Base-by-base conservation (phyloP, 2,888 invertebrate species). In the Polyommatus icarus region DNA sequence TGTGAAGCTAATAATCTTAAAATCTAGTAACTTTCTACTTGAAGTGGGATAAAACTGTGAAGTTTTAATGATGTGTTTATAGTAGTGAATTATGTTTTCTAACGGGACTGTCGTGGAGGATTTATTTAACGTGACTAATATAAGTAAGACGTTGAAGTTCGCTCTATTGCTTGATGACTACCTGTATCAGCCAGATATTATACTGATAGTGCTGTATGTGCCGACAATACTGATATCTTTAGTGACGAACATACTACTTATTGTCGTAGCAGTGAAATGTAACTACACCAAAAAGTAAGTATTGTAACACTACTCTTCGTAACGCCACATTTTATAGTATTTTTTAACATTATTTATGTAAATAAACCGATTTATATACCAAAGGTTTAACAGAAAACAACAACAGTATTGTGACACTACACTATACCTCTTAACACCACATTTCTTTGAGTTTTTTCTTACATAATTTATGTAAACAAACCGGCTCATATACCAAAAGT, bases 211-310 rank as follows among this genome's bases (percentile, higher is more conserved):
- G 0, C 89, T 96, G 29, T 96, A 96, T 82, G 94, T 96, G 78
- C 95, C 96, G 0, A 92, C 96, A 4, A 96, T 96, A 79, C 83
- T 96, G 20, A 83, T 96, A 75, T 96, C 96, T 0, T 87, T 96
- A 29, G 88, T 95, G 8, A 95, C 96, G 3, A 96, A 96, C 83
- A 90, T 95, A n/a, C 88, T 96, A 12, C 95, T 96, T 1, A 96
- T 96, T 77, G 90, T 95, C 3, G 96, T 96, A 0, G 96, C 96
- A 76, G 94, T 96, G 79, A 96, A 96, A 84, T 96, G 96, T 84
- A 95, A 96, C 81, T 96, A 96, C 83, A 95, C 96, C 84, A 94
- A 96, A 84, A 96, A 95, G 96, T 96, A 89, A 94, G 95, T 88
- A 78, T 29, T n/a, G n/a, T n/a, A n/a, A n/a, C n/a, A n/a, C n/a